Conservation (phyloP, 1,140 invertebrate genomes). For the Manduca sexta region DNA sequence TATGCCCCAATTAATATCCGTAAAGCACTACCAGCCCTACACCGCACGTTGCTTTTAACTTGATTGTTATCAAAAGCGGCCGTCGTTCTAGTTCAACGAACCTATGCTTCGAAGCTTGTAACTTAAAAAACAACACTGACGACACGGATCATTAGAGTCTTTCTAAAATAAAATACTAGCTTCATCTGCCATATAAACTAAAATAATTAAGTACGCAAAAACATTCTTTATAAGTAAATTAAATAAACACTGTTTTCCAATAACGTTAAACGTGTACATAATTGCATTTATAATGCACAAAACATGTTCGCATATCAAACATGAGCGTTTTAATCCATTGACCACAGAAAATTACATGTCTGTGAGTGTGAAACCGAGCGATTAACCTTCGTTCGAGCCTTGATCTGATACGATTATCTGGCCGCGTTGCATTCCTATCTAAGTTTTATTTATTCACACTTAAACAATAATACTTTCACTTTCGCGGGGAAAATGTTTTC, state of each 20-base stretch:
- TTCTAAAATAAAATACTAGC: not conserved
- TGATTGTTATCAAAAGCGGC: constrained; percentile 7
- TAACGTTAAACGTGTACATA: no score
- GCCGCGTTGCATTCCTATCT: not conserved
- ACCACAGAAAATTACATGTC: not conserved
- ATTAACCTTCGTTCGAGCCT: not conserved
- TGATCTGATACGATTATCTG: not conserved
- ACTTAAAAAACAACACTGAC: constrained; percentile 3
- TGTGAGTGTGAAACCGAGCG: not conserved
- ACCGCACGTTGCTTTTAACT: not conserved
- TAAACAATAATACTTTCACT: constrained; percentile 2
- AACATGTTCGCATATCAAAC: no score
- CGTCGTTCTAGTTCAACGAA: constrained; percentile 4
- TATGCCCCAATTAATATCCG: not conserved
- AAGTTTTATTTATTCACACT: constrained; percentile 1
- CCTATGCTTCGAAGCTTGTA: not conserved
- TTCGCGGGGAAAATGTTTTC: not conserved
- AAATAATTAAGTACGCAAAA: no score
- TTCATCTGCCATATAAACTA: no score
- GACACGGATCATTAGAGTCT: not conserved
- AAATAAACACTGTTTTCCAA: no score
- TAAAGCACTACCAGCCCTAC: not conserved
- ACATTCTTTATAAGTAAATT: no score
- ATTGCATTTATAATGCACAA: no score
- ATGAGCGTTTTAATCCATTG: not conserved